Evolutionary conservation across 2,113 vertebrate genomes (phyloP).

Genomic region (Camelus dromedarius): DNA sequence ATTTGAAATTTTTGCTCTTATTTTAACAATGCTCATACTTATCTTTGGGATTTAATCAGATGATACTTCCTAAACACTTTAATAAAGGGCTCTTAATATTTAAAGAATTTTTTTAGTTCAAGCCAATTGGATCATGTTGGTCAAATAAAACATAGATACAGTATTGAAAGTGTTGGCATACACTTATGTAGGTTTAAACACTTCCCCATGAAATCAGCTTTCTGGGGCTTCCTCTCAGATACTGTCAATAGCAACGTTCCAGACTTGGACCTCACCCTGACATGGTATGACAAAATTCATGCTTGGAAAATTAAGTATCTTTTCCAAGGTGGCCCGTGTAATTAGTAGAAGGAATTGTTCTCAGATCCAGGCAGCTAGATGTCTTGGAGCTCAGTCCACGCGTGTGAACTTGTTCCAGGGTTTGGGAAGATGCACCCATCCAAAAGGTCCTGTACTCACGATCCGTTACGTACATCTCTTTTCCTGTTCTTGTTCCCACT

Average conservation of each 20-base stretch:
- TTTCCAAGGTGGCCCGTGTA: no score
- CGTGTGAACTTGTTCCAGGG: rapidly evolving
- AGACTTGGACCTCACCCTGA: background rate
- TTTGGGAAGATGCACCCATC: background rate
- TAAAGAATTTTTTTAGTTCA: background rate
- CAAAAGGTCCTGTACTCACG: background rate
- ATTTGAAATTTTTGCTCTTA: background rate
- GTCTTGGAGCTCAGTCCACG: background rate
- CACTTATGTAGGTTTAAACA: background rate
- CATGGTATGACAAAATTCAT: background rate
- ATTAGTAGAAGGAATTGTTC: no score
- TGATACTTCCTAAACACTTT: background rate
- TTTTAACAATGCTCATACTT: background rate
- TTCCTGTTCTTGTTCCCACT: rapidly evolving
- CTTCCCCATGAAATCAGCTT: background rate
- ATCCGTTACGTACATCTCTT: rapidly evolving
- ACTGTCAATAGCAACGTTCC: background rate
- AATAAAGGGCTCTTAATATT: background rate
- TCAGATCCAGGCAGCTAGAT: background rate
- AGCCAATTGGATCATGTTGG: no score
- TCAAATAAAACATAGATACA: background rate
- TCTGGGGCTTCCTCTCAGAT: rapidly evolving
- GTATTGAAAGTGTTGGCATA: background rate
- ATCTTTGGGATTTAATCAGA: background rate
- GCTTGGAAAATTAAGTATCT: background rate